Evolutionary conservation across 2,888 invertebrate species (phyloP), one percentile per base, ranked within the genome.

Genomic region (Cyaniris semiargus): DNA sequence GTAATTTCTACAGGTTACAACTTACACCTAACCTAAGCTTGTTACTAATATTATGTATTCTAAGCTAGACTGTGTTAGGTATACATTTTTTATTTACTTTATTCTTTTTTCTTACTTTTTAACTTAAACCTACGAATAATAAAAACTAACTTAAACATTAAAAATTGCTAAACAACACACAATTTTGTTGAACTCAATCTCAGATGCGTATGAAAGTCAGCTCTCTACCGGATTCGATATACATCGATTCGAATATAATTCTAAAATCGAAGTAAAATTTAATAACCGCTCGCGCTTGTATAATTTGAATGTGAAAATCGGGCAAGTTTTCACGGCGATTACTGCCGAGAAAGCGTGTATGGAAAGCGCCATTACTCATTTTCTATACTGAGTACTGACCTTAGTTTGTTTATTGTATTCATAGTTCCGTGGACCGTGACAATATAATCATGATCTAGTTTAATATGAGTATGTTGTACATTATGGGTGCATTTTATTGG

Each of bases 331-430:
- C 72, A 72, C 72, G 44, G 71, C 23, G 6, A 48, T 72, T 72
- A 72, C 72, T 34, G 72, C 21, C 21, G 10, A 58, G 76, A 76
- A 76, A 76, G 76, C 76, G 76, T 72, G 71, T 31, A 53, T 34
- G 76, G 71, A 76, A 71, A 53, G 53, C 76, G 38, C 8, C 6
- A 38, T 72, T 15, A 27, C 72, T 23, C 23, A 4, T 66, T 66
- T 66, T 23, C 72, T 72, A n/a, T 72, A 48, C 38, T 72, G 48
- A 72, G 44, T 72, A 48, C 38, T 72, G 27, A 72, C 48, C 71
- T 34, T 72, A 38, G 13, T 44, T 72, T 34, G 44, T 44, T 38
- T 21, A 44, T 44, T 66, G 48, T 72, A 48, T 44, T 72, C 34
- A 72, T 48, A 13, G 60, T 23, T 21, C 34, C 34, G 34, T 71